Evolutionary conservation across 37 sponge, comb jelly and placozoan genomes (phyloP), one percentile per base, ranked within the genome.

Genomic region (Agelas oroides): DNA sequence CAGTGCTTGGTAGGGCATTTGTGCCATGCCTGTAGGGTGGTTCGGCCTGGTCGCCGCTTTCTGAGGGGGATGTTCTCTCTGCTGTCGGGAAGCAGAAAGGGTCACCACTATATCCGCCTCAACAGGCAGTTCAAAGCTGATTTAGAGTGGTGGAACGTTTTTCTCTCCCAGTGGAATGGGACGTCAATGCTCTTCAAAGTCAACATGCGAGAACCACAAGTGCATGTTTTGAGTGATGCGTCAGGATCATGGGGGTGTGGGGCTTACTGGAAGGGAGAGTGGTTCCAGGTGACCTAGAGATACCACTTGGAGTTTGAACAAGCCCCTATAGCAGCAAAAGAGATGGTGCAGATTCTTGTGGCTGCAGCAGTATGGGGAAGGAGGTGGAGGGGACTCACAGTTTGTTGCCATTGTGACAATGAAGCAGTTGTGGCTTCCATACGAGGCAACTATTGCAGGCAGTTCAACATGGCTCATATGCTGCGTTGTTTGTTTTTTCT

Each of bases 231-330:
- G 40, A 36, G 70, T 46, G 80, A 79, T 73, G 68, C 80, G 24
- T 79, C 80, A 14, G 80, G 80, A 68, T 38, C 68, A 27, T 79
- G 80, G 80, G 80, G 80, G 70, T 79, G 67, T 36, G 67, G 80
- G 27, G 80, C 80, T 28, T 38, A 24, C 8, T 40, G 30, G 17
- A 36, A 27, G 36, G 24, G n/a, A n/a, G 33, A 27, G 52, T 79
- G 80, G 80, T 79, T 79, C 40, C 65, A 66, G 46, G 38, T 71
- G 38, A 33, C 33, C 24, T 71, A 38, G 71, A 15, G 17, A 18
- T 15, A 56, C 17, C 65, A 21, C n/a, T 18, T 30, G n/a, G 38
- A 37, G n/a, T n/a, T n/a, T n/a, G n/a, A 24, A 35, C 70, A 25
- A 39, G 69, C 19, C 23, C 25, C 46, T 24, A 79, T 79, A 46